Evolutionary conservation across 1,140 invertebrate species (phyloP), one percentile per base, ranked within the genome.

Genomic region (Pseudomyrmex dendroicus): DNA sequence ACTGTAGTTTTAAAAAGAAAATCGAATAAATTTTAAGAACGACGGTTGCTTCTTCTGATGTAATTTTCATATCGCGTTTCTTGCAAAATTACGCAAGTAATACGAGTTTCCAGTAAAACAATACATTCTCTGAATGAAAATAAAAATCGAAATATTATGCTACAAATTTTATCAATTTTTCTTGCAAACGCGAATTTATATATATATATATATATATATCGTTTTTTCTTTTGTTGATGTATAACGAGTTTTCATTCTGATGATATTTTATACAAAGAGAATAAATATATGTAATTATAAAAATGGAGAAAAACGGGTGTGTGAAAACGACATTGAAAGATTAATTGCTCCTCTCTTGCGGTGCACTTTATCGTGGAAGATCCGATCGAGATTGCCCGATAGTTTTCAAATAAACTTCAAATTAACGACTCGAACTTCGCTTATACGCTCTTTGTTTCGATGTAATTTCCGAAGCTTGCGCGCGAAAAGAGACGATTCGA

Each of bases 341-440:
- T 1, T 22, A 50, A 66, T 76, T 20, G 10, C 15, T 70, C 66
- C 25, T 12, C 20, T n/a, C 22, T 10, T 35, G 35, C 35, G 35
- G 22, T 10, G 7, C 13, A 7, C 20, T 68, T 57, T 46, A n/a
- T 9, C 17, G 17, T 2, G 12, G n/a, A 57, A 70, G 57, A 17
- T 3, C 0, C 9, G 15, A 56, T 70, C 66, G 12, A 78, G 35
- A 35, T 35, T 10, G 25, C 20, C 1, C 8, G 44, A 9, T 78
- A 68, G 10, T 57, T 78, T 68, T 12, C 13, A 25, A 35, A 57
- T 78, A 68, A 66, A 68, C 15, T 46, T 78, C 25, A 15, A 78
- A 78, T 78, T 48, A 68, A 46, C 35, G 9, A 15, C 15, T 78
- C 20, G n/a, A 22, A 13, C 17, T 10, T 48, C 48, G 22, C 20